These are phyloP conservation scores for Prinia subflava DNA, from an alignment of 2,113 vertebrate genomes.

Conservation along the genomic window DNA sequence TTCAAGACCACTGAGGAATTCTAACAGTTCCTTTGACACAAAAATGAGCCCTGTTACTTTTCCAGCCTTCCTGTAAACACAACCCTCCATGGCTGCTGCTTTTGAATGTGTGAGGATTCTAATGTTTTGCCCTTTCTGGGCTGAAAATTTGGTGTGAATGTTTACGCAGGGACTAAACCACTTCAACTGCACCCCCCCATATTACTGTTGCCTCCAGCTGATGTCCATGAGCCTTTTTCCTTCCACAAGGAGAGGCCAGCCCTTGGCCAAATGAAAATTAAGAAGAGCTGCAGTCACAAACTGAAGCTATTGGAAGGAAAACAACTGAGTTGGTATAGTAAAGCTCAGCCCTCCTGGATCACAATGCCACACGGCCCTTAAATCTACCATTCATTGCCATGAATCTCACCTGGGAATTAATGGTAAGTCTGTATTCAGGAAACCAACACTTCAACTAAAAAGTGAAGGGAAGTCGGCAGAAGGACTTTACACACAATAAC, in stretches of 20 bases:
- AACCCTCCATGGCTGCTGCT: not conserved
- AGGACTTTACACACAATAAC: not conserved
- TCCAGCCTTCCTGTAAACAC: not conserved
- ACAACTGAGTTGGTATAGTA: not conserved
- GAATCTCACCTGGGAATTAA: not conserved
- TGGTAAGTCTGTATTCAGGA: not conserved
- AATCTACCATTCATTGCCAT: fast-evolving
- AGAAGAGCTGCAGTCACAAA: not conserved
- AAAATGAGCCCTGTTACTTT: not conserved
- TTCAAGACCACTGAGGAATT: not conserved
- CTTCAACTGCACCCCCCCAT: fast-evolving
- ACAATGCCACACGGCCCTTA: fast-evolving
- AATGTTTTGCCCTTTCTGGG: not conserved
- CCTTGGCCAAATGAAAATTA: not conserved
- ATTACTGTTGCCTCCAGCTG: not conserved
- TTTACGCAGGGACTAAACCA: not conserved
- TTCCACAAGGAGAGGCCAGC: not conserved
- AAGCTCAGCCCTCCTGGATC: not conserved
- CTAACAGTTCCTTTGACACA: not conserved
- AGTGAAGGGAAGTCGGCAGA: not conserved
- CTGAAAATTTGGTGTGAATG: fast-evolving
- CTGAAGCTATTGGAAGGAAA: not conserved
- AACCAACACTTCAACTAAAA: not conserved
- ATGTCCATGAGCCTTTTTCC: not conserved
- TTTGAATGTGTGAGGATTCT: not conserved